These are phyloP conservation scores for Apus apus DNA, from an alignment of 2,113 vertebrate species.

Conservation along the genomic window DNA sequence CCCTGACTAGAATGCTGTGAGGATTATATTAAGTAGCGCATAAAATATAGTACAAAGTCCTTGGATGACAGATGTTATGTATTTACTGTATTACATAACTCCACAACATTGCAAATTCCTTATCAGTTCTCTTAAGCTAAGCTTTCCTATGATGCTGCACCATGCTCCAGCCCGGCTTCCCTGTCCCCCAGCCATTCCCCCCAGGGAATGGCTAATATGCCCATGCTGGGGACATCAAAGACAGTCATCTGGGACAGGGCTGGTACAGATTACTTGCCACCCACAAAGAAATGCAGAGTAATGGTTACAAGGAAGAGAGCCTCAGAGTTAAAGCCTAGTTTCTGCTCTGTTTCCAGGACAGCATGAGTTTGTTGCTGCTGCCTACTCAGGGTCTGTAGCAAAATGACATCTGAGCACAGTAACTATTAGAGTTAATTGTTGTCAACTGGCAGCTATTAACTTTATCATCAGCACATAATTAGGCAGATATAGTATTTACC, in stretches of 20 bases:
- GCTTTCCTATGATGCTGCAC: background rate
- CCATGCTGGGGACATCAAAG: constrained; percentile 26
- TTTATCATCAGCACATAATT: constrained; percentile 60
- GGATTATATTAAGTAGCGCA: constrained; percentile 15
- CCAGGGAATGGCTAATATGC: background rate
- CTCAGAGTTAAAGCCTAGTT: background rate
- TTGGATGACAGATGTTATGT: constrained; percentile 17
- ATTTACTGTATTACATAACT: constrained; percentile 37
- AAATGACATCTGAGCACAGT: constrained; percentile 17
- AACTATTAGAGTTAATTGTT: constrained; percentile 47
- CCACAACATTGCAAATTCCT: background rate
- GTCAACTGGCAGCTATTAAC: constrained; percentile 59
- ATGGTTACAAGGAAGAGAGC: background rate
- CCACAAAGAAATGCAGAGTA: constrained; percentile 2
- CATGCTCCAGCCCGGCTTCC: background rate
- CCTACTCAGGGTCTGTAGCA: constrained; percentile 14
- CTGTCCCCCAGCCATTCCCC: background rate
- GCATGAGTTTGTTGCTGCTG: background rate
- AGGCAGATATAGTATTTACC: constrained; percentile 39
- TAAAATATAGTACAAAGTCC: background rate
- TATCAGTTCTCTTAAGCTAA: constrained; percentile 7
- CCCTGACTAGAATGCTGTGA: background rate
- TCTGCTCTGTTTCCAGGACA: constrained; percentile 14
- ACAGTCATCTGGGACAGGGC: constrained; percentile 10
- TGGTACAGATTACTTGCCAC: constrained; percentile 50